A percentile compares a stretch with the other conserved stretches of the same genome.
Evolutionary conservation across 2,797 vertebrate species (phyloP).

Genomic region (Anguilla anguilla): DNA sequence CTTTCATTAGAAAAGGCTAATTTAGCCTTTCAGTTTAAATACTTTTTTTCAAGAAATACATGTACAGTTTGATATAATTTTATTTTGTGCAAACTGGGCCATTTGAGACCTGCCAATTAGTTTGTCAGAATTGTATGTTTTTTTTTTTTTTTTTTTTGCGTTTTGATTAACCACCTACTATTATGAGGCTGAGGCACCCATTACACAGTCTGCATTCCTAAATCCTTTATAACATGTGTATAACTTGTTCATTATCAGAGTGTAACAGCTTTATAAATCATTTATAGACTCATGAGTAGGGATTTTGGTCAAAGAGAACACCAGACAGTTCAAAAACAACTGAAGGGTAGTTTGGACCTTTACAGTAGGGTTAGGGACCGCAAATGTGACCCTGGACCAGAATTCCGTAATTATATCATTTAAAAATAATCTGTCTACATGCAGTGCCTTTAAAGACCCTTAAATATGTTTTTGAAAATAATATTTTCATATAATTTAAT

Average conservation of each 20-base stretch:
- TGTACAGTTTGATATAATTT: neutral
- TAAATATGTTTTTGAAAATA: too few species aligned
- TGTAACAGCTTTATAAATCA: neutral
- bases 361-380: neutral
- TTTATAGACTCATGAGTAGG: neutral
- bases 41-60: neutral
- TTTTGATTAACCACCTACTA: neutral
- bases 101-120: neutral
- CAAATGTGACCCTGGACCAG: neutral
- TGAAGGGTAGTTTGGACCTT: neutral
- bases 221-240: neutral
- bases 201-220: neutral
- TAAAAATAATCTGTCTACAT: too few species aligned
- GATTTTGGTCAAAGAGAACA: neutral
- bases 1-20: neutral
- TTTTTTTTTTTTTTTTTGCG: neutral
- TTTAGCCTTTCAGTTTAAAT: slow-evolving; percentile 47
- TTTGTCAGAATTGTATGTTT: neutral
- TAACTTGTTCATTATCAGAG: neutral
- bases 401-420: too few species aligned
- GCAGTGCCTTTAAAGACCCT: too few species aligned
- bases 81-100: neutral
- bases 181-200: neutral
- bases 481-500: too few species aligned
- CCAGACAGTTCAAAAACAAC: neutral